Evolutionary conservation across 2,113 vertebrate genomes (phyloP), one percentile per base, ranked within the genome.

Genomic region (Axis porcinus): DNA sequence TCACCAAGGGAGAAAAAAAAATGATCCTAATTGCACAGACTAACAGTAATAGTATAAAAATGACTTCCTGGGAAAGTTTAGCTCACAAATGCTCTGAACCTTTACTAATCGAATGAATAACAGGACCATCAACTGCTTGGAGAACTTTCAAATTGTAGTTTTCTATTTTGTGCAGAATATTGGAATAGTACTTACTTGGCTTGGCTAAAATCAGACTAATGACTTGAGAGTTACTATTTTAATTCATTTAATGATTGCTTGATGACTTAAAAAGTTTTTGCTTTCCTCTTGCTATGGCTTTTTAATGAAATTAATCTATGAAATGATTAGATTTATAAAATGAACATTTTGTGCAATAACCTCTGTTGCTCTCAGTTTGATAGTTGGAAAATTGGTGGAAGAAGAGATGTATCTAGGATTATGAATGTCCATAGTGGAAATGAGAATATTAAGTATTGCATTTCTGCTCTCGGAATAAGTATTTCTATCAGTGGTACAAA

Each of bases 111-210:
- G 96, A 87, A 96, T 83, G 57, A 60, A 96, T 78, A 86, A 45
- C 43, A 96, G 54, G 93, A 97, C 36, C 86, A 96, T 95, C 93
- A 97, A 91, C 81, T 97, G 70, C 94, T 91, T 98, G 50, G 70
- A 98, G 58, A 97, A 98, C 96, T 97, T 97, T 98, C 97, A 98
- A 98, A 96, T 76, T 98, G 43, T 93, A 70, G 97, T 98, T 98
- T 97, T 36, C 64, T 95, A 94, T 97, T 92, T 97, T 54, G 64
- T 1, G 25, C 40, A 97, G 95, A 97, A 98, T 95, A 79, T 33
- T 94, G 82, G 76, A 96, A 92, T 81, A 60, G 28, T 86, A 45
- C 89, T 98, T 97, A 97, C 94, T 89, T 93, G 78, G 45, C 15
- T 98, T 76, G 94, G 84, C 79, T 98, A 96, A 94, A 97, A 55